Percentiles rank a stretch among this genome's conserved stretches.
phyloP scores from a whole-genome alignment of 2,113 vertebrate species.

The Stomatorhinus ivindoensis region DNA sequence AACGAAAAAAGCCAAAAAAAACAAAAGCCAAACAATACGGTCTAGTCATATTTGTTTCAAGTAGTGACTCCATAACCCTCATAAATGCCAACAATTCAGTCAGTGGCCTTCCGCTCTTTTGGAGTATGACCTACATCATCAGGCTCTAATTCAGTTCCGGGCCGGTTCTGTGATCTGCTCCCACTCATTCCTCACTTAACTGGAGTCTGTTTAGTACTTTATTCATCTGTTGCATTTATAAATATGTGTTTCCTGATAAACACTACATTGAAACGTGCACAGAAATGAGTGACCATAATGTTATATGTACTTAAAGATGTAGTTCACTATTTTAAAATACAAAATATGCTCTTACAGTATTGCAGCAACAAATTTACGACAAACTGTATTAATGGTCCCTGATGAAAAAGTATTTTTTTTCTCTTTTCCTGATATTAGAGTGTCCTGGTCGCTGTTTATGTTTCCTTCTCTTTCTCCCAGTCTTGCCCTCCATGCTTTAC shows the following conservation, averaged over 20 bases:
- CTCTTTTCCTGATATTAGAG: background rate
- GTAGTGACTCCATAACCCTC: background rate
- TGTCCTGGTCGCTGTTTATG: background rate
- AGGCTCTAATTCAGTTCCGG: background rate
- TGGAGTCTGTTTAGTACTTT: background rate
- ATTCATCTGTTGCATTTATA: background rate
- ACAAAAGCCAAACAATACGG: slow-evolving; percentile 37
- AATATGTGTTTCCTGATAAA: background rate
- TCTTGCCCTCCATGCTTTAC: background rate
- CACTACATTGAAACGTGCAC: background rate
- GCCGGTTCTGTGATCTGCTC: background rate
- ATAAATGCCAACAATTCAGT: background rate
- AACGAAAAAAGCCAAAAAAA: slow-evolving; percentile 48
- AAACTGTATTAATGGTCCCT: background rate
- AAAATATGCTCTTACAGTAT: background rate
- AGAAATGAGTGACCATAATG: background rate
- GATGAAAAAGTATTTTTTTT: background rate
- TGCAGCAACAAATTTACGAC: background rate
- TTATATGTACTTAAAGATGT: background rate
- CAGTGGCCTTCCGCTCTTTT: background rate
- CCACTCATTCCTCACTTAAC: background rate
- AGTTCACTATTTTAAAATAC: background rate
- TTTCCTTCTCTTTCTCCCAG: background rate
- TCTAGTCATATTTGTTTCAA: background rate
- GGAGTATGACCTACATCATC: background rate